Evolutionary conservation across 2,888 invertebrate species (phyloP).

Genomic region (Lampropteryx suffumata): DNA sequence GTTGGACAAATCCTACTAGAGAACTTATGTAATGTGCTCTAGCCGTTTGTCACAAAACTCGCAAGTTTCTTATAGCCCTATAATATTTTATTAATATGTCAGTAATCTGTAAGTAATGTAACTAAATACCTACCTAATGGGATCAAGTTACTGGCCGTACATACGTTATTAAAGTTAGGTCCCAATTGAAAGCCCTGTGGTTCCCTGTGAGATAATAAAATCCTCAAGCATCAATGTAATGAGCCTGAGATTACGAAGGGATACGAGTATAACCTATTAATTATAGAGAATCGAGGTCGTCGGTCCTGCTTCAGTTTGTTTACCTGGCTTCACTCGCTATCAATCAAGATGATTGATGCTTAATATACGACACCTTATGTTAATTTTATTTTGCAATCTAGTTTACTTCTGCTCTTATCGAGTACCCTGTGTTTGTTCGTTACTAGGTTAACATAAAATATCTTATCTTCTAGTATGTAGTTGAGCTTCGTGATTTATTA

Average conservation of each 20-base stretch:
- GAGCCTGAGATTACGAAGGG: constrained; percentile 11
- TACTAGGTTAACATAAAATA: constrained; percentile 14
- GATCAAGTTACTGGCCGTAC: background rate
- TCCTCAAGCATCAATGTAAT: constrained; percentile 10
- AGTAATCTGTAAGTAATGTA: background rate
- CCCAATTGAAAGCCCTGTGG: constrained; percentile 2
- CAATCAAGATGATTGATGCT: constrained; percentile 72
- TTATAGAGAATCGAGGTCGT: constrained; percentile 29
- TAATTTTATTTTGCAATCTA: constrained; percentile 54
- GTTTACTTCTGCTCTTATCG: constrained; percentile 39
- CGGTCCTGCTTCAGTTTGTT: constrained; percentile 31
- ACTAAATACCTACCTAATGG: too few species aligned
- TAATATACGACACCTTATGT: constrained; percentile 42
- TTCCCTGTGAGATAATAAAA: constrained; percentile 1
- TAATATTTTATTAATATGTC: background rate
- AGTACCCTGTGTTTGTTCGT: constrained; percentile 27
- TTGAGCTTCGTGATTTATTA: constrained; percentile 1
- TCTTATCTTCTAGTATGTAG: constrained; percentile 6
- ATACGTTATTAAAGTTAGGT: background rate
- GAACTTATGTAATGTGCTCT: constrained; percentile 23
- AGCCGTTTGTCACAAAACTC: background rate
- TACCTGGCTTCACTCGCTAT: constrained; percentile 43
- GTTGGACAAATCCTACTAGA: constrained; percentile 6
- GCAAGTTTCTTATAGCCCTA: background rate
- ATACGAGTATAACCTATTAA: constrained; percentile 21